Evolutionary conservation across 1,140 invertebrate species (phyloP).

Genomic region (Diorhabda sublineata): DNA sequence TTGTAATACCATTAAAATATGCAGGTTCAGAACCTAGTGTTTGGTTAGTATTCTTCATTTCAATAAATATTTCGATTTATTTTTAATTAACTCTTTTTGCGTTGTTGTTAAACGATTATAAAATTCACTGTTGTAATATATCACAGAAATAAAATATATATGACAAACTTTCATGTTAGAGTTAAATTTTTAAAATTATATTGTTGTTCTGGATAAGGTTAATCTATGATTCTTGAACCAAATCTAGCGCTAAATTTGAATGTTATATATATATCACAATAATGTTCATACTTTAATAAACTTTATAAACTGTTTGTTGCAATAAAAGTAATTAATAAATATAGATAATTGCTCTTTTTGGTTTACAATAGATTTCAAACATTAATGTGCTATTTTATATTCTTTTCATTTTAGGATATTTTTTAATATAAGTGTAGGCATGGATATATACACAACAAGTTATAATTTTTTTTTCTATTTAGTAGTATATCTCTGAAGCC

Average conservation of each 20-base stretch:
- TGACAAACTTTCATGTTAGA: not conserved
- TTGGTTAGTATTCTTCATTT: constrained; percentile 28
- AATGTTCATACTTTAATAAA: too few relatives aligned
- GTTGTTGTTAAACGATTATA: not conserved
- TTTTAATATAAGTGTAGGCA: not conserved
- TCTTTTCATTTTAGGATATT: not conserved
- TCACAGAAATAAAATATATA: not conserved
- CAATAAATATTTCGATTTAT: not conserved
- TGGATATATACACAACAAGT: not conserved
- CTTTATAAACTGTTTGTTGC: too few relatives aligned
- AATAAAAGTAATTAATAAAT: too few relatives aligned
- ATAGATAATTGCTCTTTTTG: too few relatives aligned
- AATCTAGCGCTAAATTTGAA: too few relatives aligned
- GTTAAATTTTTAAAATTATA: too few relatives aligned
- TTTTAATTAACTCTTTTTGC: constrained; percentile 10
- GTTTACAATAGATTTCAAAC: too few relatives aligned
- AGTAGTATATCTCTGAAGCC: not conserved
- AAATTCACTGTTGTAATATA: not conserved
- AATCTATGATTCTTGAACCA: too few relatives aligned
- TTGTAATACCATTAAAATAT: constrained; percentile 33
- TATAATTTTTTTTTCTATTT: constrained; percentile 1
- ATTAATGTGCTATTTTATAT: not conserved
- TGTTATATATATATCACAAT: too few relatives aligned
- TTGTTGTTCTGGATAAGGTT: too few relatives aligned
- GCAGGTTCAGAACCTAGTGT: constrained; percentile 36